Conservation (phyloP, 1,140 invertebrate species). For the Aphelenchoides besseyi region DNA sequence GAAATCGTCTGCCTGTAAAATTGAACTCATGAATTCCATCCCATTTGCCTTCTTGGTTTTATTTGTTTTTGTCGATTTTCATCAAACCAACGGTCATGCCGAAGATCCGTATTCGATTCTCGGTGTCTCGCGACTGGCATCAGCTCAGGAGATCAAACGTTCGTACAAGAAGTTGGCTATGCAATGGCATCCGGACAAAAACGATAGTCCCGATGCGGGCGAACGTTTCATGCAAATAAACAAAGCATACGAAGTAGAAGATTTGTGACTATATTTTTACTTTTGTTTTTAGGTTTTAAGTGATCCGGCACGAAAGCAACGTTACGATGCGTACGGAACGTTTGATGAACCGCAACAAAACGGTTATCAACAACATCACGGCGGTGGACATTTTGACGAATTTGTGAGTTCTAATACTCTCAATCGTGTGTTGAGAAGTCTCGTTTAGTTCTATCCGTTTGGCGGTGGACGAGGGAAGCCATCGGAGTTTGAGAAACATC, state of each 20-base stretch:
- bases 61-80: neutral
- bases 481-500: slow-evolving; percentile 49
- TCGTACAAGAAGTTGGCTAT: slow-evolving; percentile 57
- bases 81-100: neutral
- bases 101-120: slow-evolving; percentile 42
- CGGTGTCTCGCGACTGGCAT: slow-evolving; percentile 43
- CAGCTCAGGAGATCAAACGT: slow-evolving; percentile 52
- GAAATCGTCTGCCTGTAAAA: too few species aligned
- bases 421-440: slow-evolving; percentile 39
- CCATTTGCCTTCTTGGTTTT: too few species aligned
- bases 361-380: slow-evolving; percentile 8
- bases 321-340: slow-evolving; percentile 44
- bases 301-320: slow-evolving; percentile 54
- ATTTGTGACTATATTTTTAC: slow-evolving; percentile 17
- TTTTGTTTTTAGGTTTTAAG: slow-evolving; percentile 40
- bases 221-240: slow-evolving; percentile 55
- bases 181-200: slow-evolving; percentile 62
- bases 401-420: slow-evolving; percentile 32
- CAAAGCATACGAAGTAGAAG: slow-evolving; percentile 52
- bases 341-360: slow-evolving; percentile 24
- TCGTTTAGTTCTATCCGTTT: slow-evolving; percentile 42
- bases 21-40: too few species aligned
- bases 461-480: slow-evolving; percentile 23
- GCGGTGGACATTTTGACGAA: slow-evolving; percentile 34
- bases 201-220: slow-evolving; percentile 47